Evolutionary conservation across 2,888 invertebrate species (phyloP), one percentile per base, ranked within the genome.

Genomic region (Steinernema scapterisci): DNA sequence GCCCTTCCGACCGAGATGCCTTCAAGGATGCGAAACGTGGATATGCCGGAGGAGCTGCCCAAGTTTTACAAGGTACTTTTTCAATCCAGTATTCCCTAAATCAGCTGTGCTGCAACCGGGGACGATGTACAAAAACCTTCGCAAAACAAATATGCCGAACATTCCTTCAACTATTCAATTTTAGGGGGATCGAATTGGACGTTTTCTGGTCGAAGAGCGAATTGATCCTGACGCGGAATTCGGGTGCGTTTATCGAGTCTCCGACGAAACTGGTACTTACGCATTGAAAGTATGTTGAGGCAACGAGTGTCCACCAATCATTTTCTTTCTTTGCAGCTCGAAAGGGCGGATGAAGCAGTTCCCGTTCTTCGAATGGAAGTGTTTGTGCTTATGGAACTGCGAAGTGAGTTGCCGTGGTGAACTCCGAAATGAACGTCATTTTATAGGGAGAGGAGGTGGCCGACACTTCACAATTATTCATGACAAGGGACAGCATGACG

Each of bases 391-490:
- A 73, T 78, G 51, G 72, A 77, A 5, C 75, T 81, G 48, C 77
- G 78, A 63, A 73, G 38, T 38, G 9, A 38, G 38, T 38, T 38
- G 9, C 3, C 3, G 9, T 38, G 5, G 38, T 6, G 38, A 38
- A 6, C 9, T 38, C 38, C 38, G 38, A 38, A 38, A 38, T 38
- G 9, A 38, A 38, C n/a, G 9, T 38, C 5, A 38, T 38, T 38
- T 38, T 38, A 9, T 38, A 38, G 38, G 74, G 21, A 72, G 73
- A 48, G 77, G 77, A 21, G 76, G 79, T 45, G 72, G 75, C 52
- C 78, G 79, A 48, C 79, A 78, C 54, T 81, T 79, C 51, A 78
- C 78, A 76, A 78, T 77, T 75, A 70, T 81, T 0, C 75, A 74
- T 43, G 81, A 78, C 23, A 78, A 79, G 21, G 81, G 81, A 45